Evolutionary conservation across 2,888 invertebrate genomes (phyloP).

Genomic region (Pasiphila rectangulata): DNA sequence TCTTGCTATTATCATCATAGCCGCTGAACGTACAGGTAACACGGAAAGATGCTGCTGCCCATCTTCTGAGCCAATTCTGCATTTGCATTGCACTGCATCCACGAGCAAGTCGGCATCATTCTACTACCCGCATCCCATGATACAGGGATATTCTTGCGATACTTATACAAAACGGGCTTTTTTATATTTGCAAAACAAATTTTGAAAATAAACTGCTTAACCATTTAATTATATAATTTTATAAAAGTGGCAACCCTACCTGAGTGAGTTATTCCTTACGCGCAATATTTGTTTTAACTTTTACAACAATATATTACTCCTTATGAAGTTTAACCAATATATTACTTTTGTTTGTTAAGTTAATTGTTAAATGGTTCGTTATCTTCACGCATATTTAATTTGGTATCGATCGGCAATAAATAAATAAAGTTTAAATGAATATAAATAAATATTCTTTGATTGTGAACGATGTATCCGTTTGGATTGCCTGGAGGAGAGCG

Average conservation of each 20-base stretch:
- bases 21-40: no score
- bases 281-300: constrained; percentile 75
- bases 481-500: constrained; percentile 36
- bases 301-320: constrained; percentile 48
- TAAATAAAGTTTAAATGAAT: constrained; percentile 35
- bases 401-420: constrained; percentile 58
- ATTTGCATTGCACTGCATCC: no score
- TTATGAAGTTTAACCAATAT: constrained; percentile 54
- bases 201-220: no score
- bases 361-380: constrained; percentile 80
- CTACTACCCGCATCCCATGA: no score
- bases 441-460: constrained; percentile 50
- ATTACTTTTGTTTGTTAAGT: constrained; percentile 81
- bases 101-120: no score
- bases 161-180: no score
- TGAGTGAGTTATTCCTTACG: constrained; percentile 32
- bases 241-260: constrained; percentile 51
- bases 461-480: constrained; percentile 71
- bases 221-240: no score
- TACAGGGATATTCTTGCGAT: no score
- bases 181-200: no score
- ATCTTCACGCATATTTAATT: constrained; percentile 71
- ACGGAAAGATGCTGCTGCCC: no score
- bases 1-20: no score
- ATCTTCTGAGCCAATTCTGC: no score